These are phyloP conservation scores for Ptychoptera contaminata DNA, from an alignment of 2,888 invertebrate species.

Conservation along the genomic window DNA sequence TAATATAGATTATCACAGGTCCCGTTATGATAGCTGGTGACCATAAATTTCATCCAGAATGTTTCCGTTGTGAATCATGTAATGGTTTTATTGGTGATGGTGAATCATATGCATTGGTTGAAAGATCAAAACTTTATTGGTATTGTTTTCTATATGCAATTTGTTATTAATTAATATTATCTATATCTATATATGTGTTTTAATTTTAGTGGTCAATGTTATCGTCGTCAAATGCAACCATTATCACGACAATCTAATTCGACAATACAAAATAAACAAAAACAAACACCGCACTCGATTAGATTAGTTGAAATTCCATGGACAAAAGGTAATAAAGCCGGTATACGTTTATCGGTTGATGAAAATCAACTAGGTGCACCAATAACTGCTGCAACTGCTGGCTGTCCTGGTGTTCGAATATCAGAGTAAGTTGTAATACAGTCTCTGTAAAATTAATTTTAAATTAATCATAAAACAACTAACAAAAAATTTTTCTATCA, in stretches of 20 bases:
- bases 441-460: too few relatives aligned
- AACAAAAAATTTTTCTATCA: not conserved
- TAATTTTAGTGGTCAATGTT: slow-evolving; percentile 52
- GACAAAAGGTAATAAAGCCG: slow-evolving; percentile 35
- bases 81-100: slow-evolving; percentile 77
- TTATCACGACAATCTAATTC: slow-evolving; percentile 10
- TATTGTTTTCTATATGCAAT: slow-evolving; percentile 25
- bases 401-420: slow-evolving; percentile 48
- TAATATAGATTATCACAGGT: slow-evolving; percentile 39
- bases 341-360: slow-evolving; percentile 39
- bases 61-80: slow-evolving; percentile 77
- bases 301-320: slow-evolving; percentile 69
- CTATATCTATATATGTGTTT: slow-evolving; percentile 4
- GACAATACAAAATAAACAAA: slow-evolving; percentile 9
- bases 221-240: slow-evolving; percentile 48
- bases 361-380: slow-evolving; percentile 16
- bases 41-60: slow-evolving; percentile 92
- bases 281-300: slow-evolving; percentile 61
- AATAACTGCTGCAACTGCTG: slow-evolving; percentile 26
- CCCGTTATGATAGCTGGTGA: slow-evolving; percentile 92
- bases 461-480: not conserved
- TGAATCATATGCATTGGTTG: slow-evolving; percentile 83
- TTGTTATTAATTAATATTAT: slow-evolving; percentile 1
- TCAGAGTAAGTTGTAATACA: slow-evolving; percentile 44
- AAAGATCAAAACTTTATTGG: slow-evolving; percentile 78